A percentile compares a stretch with the other conserved stretches of the same genome.
Conservation (phyloP, 1,140 invertebrate species). For the Macrostomum lignano region DNA sequence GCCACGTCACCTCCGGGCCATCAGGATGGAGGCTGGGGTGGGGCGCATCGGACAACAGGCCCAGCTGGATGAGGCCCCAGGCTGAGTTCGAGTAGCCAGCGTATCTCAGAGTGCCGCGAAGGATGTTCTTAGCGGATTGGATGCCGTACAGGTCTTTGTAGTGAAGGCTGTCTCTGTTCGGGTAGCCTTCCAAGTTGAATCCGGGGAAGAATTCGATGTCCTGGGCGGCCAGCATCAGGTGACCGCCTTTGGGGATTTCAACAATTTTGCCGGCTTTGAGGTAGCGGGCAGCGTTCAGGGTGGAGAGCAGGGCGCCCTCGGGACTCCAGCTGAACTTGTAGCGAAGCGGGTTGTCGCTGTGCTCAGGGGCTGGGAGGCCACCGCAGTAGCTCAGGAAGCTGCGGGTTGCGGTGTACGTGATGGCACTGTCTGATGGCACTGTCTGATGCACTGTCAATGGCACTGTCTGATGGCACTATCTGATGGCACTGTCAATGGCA, state of each 20-base stretch:
- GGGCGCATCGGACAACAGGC: slow-evolving; percentile 52
- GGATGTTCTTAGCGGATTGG: slow-evolving; percentile 43
- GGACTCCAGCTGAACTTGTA: slow-evolving; percentile 93
- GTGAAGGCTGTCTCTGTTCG: slow-evolving; percentile 68
- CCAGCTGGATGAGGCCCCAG: slow-evolving; percentile 50
- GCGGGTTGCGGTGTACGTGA: too few species aligned
- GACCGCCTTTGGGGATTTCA: slow-evolving; percentile 59
- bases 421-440: too few species aligned
- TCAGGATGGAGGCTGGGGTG: slow-evolving; percentile 62
- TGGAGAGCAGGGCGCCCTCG: slow-evolving; percentile 56
- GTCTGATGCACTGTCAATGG: background rate
- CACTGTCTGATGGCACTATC: slow-evolving; percentile 2
- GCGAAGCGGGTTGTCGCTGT: slow-evolving; percentile 53
- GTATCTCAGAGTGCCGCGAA: slow-evolving; percentile 66
- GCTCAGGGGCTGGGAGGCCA: slow-evolving; percentile 71
- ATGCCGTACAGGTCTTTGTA: slow-evolving; percentile 59
- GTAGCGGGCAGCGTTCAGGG: slow-evolving; percentile 57
- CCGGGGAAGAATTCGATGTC: slow-evolving; percentile 67
- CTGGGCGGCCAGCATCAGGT: slow-evolving; percentile 45
- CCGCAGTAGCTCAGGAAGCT: slow-evolving; percentile 93
- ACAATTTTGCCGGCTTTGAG: slow-evolving; percentile 53
- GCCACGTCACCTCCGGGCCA: slow-evolving; percentile 80
- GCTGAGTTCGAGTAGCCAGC: slow-evolving; percentile 63
- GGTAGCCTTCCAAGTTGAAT: slow-evolving; percentile 77
- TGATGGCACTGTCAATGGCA: too few species aligned